These are phyloP conservation scores for Gonatopus flavifemur DNA, from an alignment of 1,140 invertebrate genomes.

Conservation along the genomic window DNA sequence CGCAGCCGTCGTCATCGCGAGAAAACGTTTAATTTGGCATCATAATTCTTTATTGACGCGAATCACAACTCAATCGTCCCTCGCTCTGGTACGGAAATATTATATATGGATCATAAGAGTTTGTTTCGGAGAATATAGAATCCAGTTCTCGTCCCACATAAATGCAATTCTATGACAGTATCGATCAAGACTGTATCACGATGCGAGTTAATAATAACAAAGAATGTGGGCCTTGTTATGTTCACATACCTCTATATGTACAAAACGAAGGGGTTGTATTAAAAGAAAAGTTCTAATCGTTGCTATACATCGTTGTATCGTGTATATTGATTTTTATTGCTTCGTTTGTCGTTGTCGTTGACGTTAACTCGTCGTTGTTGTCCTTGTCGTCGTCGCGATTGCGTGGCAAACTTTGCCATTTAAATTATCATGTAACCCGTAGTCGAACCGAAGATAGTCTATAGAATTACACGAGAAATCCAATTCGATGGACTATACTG, in stretches of 20 bases:
- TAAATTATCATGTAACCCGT: conserved; percentile 21
- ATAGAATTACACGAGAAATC: background rate
- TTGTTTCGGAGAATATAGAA: no score
- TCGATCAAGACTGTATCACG: conserved; percentile 27
- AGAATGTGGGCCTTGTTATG: conserved; percentile 25
- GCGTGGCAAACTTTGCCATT: conserved; percentile 20
- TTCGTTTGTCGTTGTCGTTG: conserved; percentile 21
- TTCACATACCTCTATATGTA: conserved; percentile 16
- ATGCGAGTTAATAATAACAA: conserved; percentile 30
- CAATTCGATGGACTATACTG: background rate
- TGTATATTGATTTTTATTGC: no score
- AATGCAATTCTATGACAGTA: no score
- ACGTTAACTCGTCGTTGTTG: conserved; percentile 1
- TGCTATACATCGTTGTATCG: conserved; percentile 3
- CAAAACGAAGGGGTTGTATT: conserved; percentile 26
- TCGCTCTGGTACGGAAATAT: no score
- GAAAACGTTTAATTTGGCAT: no score
- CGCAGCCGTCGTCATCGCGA: no score
- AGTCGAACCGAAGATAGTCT: conserved; percentile 4
- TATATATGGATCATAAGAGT: no score
- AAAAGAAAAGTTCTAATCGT: conserved; percentile 34
- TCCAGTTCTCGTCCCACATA: no score
- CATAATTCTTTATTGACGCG: no score
- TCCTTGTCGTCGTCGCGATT: background rate
- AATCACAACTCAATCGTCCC: no score